Base-by-base conservation (phyloP, 2,888 invertebrate genomes). In the Notocelia uddmanniana region DNA sequence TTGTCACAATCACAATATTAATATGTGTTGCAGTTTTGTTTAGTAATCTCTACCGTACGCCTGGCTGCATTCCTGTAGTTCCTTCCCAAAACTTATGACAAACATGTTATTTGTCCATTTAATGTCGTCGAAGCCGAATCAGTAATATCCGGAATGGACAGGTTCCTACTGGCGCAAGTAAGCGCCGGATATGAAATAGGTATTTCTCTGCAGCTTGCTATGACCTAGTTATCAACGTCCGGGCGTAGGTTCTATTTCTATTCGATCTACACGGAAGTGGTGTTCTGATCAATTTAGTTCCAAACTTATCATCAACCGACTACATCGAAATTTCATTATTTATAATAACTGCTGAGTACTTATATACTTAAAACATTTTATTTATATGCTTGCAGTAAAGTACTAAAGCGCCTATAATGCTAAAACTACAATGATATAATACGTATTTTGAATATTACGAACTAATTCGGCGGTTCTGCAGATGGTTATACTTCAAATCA, bases 91-190 rank as follows among this genome's bases (percentile, higher is more conserved):
- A 3, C 41, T 3, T 45, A n/a, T 45, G 45, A 13, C 11, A 11
- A 11, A 55, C 26, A 15, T 2, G 8, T 10, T n/a, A 8, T 26
- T 26, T 23, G 21, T 26, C 15, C 15, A 54, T 55, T 55, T 15
- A 23, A 26, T 5, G 26, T 26, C n/a, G 26, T 1, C 11, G 41
- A 45, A 60, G n/a, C 31, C n/a, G 26, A 23, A 23, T 45, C 60
- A 23, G 41, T 23, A 60, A 48, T 60, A 60, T 60, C 60, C 45
- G 60, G 45, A n/a, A 26, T 26, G 26, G 45, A 41, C 55, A 21
- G 37, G 58, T 21, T 21, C 13, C 37, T 21, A 60, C 10, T 13
- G 23, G 41, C 23, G 21, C 23, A 19, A 54, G 23, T 23, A 19
- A 37, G 37, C 37, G 37, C 21, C 60, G 60, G 60, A 45, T 23